Evolutionary conservation across 1,140 invertebrate species (phyloP), one percentile per base, ranked within the genome.

Genomic region (Hyles euphorbiae): DNA sequence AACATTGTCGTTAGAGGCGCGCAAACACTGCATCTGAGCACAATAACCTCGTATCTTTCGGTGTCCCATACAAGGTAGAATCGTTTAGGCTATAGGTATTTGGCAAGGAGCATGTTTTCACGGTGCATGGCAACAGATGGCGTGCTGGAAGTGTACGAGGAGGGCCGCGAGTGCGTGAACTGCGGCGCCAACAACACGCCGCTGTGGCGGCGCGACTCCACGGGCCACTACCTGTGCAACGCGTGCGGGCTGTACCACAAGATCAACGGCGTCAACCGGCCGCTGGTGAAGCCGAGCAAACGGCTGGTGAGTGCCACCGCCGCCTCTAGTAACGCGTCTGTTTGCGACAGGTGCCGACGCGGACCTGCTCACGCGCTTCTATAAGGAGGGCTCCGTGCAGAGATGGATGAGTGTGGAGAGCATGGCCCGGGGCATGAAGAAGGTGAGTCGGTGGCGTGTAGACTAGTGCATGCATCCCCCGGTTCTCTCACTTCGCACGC

Each of bases 221-320:
- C 97, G 50, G 97, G 98, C 1, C 97, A 99, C 91, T 99, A 99
- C 90, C 91, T 99, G 67, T 99, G 98, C 92, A 99, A 99, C 89
- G 98, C 98, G 47, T 99, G 98, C 90, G 96, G 97, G 60, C 92
- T 98, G 45, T 98, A 98, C 91, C 96, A 97, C 89, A 98, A 98
- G 91, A 97, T 98, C 93, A 98, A 98, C 90, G 96, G 96, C 70
- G 96, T 96, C 92, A 97, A 97, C 89, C 91, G 96, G 65, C 96
- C 96, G 46, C 91, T 97, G 70, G 95, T 97, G 64, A 96, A 96
- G 87, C 96, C 95, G 58, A 95, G 95, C 76, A 96, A 96, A 90
- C 91, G 96, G 92, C 92, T 96, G 92, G 96, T 96, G 91, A 95
- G 94, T 84, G 47, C 44, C 43, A 34, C 45, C 36, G 5, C 34